A percentile compares a stretch with the other conserved stretches of the same genome.
Conservation (phyloP, 1,140 invertebrate genomes). For the Bombus balteatus region DNA sequence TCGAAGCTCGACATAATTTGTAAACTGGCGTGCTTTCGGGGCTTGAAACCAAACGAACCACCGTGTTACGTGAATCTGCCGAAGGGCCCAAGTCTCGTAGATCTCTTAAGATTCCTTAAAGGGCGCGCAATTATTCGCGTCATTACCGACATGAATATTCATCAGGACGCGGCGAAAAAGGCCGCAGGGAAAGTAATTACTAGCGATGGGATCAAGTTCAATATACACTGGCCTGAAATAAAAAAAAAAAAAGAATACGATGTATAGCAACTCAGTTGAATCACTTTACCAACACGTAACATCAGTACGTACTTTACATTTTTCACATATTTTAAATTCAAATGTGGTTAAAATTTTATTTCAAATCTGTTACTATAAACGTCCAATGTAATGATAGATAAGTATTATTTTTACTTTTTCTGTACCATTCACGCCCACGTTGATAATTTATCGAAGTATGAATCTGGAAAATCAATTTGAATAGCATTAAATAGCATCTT, state of each 20-base stretch:
- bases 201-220: constrained; percentile 65
- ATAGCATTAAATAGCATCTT: not conserved
- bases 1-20: constrained; percentile 39
- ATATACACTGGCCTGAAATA: not conserved
- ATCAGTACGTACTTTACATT: not conserved
- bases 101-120: constrained; percentile 44
- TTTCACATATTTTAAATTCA: not conserved
- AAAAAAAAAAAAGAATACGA: not conserved
- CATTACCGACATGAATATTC: constrained; percentile 74
- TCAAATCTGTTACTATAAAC: not conserved
- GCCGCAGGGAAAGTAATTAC: constrained; percentile 46
- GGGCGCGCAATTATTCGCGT: constrained; percentile 69
- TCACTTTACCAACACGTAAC: not conserved
- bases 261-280: not conserved
- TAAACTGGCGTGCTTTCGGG: constrained; percentile 35
- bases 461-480: constrained; percentile 1
- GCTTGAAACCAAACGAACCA: constrained; percentile 54
- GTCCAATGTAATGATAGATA: not conserved
- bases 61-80: constrained; percentile 59
- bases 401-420: not conserved
- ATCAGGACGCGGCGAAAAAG: constrained; percentile 48
- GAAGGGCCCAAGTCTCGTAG: constrained; percentile 21
- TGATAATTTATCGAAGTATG: not conserved
- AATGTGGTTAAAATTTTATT: no score
- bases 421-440: no score